A percentile compares a stretch with the other conserved stretches of the same genome.
Conservation (phyloP, 2,888 invertebrate genomes). For the Diplazon laetatorius region DNA sequence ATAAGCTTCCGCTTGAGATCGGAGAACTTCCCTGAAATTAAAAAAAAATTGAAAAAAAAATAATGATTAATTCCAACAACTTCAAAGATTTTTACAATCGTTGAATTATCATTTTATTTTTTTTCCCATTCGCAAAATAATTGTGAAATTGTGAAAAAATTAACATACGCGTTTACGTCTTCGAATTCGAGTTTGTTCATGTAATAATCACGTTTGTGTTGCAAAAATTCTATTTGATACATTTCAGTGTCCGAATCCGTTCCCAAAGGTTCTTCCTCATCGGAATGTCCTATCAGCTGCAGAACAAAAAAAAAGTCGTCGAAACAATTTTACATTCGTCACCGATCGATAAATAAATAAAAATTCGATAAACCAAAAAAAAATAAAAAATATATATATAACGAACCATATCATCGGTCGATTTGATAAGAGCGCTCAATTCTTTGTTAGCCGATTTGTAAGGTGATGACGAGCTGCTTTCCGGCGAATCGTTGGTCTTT, state of each 20-base stretch:
- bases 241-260: constrained; percentile 79
- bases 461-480: constrained; percentile 65
- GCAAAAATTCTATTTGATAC: constrained; percentile 89
- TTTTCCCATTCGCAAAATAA: background rate
- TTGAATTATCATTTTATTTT: too few relatives aligned
- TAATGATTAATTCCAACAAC: background rate
- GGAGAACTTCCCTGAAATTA: constrained; percentile 89
- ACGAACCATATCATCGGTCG: constrained; percentile 85
- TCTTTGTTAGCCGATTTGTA: constrained; percentile 80
- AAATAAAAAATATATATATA: too few relatives aligned
- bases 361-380: too few relatives aligned
- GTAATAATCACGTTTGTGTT: constrained; percentile 96
- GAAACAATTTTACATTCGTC: too few relatives aligned
- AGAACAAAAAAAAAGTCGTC: background rate
- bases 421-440: constrained; percentile 85
- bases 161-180: constrained; percentile 85
- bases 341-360: too few relatives aligned
- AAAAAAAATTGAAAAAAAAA: background rate
- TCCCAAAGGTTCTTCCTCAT: constrained; percentile 71
- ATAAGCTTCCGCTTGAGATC: constrained; percentile 93
- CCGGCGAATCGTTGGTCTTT: constrained; percentile 79
- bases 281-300: constrained; percentile 64
- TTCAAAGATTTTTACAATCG: too few relatives aligned
- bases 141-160: background rate
- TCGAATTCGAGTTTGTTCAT: constrained; percentile 93